Percentiles rank a stretch among this genome's conserved stretches.
These are phyloP conservation scores for Knipowitschia caucasica DNA, from an alignment of 2,797 vertebrate species.

Conservation along the genomic window DNA sequence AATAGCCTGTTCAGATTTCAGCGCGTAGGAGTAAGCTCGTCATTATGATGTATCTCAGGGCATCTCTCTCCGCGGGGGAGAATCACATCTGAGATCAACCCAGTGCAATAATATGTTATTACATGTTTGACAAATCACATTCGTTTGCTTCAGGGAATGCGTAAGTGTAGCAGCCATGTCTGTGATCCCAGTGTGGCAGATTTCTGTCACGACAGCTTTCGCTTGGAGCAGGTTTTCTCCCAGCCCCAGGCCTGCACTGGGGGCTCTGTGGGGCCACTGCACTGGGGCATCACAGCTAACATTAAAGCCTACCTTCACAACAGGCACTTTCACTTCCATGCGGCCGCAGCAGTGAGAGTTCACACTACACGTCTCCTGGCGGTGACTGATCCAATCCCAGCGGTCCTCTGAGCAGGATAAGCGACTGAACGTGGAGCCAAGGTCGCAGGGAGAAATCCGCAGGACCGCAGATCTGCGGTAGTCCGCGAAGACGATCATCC, in stretches of 20 bases:
- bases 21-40: background rate
- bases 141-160: slow-evolving; percentile 5
- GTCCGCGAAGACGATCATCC: slow-evolving; percentile 48
- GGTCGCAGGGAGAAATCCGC: slow-evolving; percentile 45
- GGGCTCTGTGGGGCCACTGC: too few species aligned
- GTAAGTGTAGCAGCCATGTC: slow-evolving; percentile 9
- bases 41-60: background rate
- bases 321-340: slow-evolving; percentile 15
- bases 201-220: slow-evolving; percentile 22
- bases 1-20: background rate
- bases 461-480: slow-evolving; percentile 33
- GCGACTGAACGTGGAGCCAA: slow-evolving; percentile 41
- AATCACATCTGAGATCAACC: slow-evolving; percentile 3
- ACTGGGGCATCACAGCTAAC: background rate
- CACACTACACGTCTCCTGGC: slow-evolving; percentile 20
- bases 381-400: slow-evolving; percentile 20
- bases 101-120: slow-evolving; percentile 6
- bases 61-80: slow-evolving; percentile 1
- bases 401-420: slow-evolving; percentile 24
- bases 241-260: slow-evolving; percentile 21
- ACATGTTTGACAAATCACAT: slow-evolving; percentile 23
- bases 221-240: background rate
- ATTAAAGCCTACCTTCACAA: slow-evolving; percentile 28
- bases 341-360: slow-evolving; percentile 6
- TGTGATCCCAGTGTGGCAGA: background rate